Base-by-base conservation (phyloP, 2,888 invertebrate genomes). In the Epinotia bilunana region DNA sequence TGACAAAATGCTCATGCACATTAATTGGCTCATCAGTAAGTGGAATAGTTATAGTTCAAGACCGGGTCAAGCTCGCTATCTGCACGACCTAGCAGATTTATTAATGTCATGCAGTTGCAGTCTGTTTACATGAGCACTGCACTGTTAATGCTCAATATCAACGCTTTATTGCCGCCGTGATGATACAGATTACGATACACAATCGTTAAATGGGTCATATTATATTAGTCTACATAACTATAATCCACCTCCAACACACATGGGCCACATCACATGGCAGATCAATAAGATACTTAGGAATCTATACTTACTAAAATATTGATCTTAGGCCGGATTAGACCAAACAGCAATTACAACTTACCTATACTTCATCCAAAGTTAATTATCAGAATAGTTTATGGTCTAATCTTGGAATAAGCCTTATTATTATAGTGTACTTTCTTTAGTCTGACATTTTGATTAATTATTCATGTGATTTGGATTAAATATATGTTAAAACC, bases 71-170 rank as follows among this genome's bases (percentile, higher is more conserved):
- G 81, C 79, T 76, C 77, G 78, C 64, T 83, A 83, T 91, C 88
- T 84, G 70, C 76, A 79, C 81, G 89, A 90, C 88, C 88, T 87
- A 87, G 81, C 79, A 81, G 86, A 87, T 85, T 87, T 75, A 75
- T 72, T 89, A 89, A 90, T 88, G 87, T 88, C 88, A 86, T 82
- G 82, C 83, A 83, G 80, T 79, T 79, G 81, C 76, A 76, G 78
- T 79, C 80, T 84, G 86, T 86, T 85, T 86, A 83, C 80, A 79
- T 77, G 78, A n/a, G 16, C 80, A 79, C 23, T 71, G 74, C 71
- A 65, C 71, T 49, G 70, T 71, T 70, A 62, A 70, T 70, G 61
- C 53, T 62, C n/a, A n/a, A n/a, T n/a, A 70, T 70, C 60, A 62
- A 70, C 11, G 33, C 49, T 70, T 70, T 70, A 70, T 70, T 70